A percentile compares a stretch with the other conserved stretches of the same genome.
Evolutionary conservation across 2,113 vertebrate species (phyloP).

Genomic region (Pteronura brasiliensis): DNA sequence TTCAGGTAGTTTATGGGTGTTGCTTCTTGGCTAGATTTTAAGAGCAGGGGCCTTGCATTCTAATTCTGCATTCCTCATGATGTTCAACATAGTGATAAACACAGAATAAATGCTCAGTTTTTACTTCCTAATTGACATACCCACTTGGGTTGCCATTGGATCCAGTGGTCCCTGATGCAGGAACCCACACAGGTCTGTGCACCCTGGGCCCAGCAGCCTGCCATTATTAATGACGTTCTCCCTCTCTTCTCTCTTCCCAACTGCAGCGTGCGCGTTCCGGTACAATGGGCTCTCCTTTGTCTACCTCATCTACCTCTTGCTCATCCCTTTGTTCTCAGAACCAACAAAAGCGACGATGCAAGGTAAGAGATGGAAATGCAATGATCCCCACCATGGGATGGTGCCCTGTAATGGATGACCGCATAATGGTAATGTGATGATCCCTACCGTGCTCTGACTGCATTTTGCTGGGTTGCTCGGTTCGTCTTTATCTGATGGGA

Average conservation of each 20-base stretch:
- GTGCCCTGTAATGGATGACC: no score
- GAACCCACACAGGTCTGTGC: accelerated
- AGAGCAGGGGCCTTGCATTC: neutral
- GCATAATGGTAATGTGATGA: no score
- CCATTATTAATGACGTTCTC: neutral
- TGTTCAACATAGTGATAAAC: neutral
- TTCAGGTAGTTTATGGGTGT: neutral
- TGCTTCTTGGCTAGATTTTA: neutral
- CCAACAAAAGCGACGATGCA: constrained; percentile 94
- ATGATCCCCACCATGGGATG: no score
- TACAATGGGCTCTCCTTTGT: constrained; percentile 98
- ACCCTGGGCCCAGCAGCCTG: neutral
- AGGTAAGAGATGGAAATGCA: constrained; percentile 85
- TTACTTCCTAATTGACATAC: neutral
- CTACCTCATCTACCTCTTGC: constrained; percentile 99
- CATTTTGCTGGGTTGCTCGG: neutral
- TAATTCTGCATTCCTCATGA: neutral
- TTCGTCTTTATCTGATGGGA: neutral
- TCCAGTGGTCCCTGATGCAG: accelerated
- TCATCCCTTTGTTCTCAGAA: constrained; percentile 96
- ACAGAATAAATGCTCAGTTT: neutral
- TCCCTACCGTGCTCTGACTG: accelerated
- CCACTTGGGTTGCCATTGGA: neutral
- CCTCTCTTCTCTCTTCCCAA: constrained; percentile 53
- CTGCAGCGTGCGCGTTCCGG: constrained; percentile 95